Conservation (phyloP, 2,113 vertebrate genomes). For the Excalfactoria chinensis region DNA sequence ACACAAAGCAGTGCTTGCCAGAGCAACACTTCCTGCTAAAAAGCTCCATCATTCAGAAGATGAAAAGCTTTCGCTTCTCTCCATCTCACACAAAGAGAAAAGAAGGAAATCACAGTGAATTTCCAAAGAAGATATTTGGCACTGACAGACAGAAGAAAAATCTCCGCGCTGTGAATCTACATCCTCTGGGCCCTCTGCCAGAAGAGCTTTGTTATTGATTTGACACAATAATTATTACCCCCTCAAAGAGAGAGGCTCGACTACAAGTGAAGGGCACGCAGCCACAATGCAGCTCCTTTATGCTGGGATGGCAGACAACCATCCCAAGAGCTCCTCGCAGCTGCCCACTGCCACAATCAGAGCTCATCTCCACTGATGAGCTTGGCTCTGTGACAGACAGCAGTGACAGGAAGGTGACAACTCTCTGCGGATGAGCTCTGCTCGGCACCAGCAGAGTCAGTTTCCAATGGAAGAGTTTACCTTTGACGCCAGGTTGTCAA, state of each 20-base stretch:
- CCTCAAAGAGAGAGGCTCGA: background rate
- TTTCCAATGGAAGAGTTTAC: constrained; percentile 71
- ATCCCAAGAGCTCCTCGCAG: background rate
- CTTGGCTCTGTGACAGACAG: accelerated
- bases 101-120: background rate
- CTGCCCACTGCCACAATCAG: background rate
- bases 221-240: background rate
- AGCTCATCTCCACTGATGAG: background rate
- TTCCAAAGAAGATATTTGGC: background rate
- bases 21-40: background rate
- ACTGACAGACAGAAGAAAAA: background rate
- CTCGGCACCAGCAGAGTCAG: background rate
- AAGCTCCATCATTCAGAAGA: background rate
- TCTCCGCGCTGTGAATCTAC: background rate
- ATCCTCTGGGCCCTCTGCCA: background rate
- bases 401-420: background rate
- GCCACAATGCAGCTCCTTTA: background rate
- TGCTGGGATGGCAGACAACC: background rate
- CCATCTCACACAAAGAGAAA: background rate
- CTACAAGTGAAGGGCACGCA: background rate
- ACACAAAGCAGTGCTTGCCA: background rate
- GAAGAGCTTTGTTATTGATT: background rate
- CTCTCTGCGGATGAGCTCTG: background rate
- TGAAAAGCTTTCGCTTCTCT: background rate
- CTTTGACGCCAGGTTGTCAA: constrained; percentile 97